Base-by-base conservation (phyloP, 2,888 invertebrate species). In the Oscheius sp. region DNA sequence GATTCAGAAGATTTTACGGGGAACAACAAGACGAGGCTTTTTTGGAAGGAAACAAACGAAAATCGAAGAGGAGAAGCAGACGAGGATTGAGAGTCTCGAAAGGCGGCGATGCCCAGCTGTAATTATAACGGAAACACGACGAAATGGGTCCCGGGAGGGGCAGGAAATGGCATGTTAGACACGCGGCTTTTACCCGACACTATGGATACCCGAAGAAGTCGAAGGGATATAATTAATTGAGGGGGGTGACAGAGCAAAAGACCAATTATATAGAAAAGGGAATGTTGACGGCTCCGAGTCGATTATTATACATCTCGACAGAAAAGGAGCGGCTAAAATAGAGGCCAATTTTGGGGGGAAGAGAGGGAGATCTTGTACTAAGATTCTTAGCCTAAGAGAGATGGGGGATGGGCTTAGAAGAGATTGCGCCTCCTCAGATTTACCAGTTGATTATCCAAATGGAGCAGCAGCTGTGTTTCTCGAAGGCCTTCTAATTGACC, bases 81-180 rank as follows among this genome's bases (percentile, higher is more conserved):
- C 35, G 35, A 9, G 9, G 35, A 43, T 7, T 12, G 45, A 43
- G 6, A 49, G 18, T 7, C 49, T 16, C 6, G 49, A 29, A n/a
- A 27, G 27, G 27, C 27, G n/a, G 29, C 27, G 58, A 58, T 58
- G 58, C 25, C 29, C 58, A 29, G 58, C 58, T 58, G 27, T 58
- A 58, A 58, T 58, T 58, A 58, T 29, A 27, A n/a, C 29, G 58
- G 58, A 29, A 58, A 29, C 25, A 21, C 27, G 58, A 29, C 58
- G 13, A 58, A 58, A 58, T 58, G 58, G 21, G 58, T 58, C 58
- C 58, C n/a, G 25, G n/a, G 58, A 29, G 58, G 27, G 58, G 12
- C 25, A 58, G 18, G 18, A 49, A 18, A 49, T 35, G 35, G 35
- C 35, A 35, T 35, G 35, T 35, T 35, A 35, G 35, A 35, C 5